Conservation (phyloP, 64 coral and sea anemone species). For the Montipora cactus region DNA sequence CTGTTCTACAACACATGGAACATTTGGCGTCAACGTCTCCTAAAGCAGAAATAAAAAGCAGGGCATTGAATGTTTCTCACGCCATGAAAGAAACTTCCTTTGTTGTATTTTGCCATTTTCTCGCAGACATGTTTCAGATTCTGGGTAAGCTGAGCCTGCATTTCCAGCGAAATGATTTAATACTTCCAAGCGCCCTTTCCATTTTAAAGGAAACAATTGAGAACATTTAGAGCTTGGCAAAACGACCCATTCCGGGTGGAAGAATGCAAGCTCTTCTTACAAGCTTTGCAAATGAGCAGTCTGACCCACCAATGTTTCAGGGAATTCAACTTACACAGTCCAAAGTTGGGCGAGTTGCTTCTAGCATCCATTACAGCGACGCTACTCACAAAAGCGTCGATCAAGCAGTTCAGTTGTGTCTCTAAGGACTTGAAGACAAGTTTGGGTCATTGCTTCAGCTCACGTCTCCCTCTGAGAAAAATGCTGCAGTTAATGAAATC, state of each 20-base stretch:
- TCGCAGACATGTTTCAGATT: constrained; percentile 43
- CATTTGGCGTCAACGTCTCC: constrained; percentile 52
- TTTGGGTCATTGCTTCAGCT: neutral
- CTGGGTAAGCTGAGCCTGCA: constrained; percentile 55
- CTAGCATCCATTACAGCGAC: too few species aligned
- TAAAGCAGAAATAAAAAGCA: constrained; percentile 54
- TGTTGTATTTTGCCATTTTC: constrained; percentile 61
- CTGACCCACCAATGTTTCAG: too few species aligned
- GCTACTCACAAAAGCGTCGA: too few species aligned
- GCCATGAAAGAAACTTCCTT: constrained; percentile 52
- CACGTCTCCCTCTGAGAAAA: neutral
- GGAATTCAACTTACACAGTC: too few species aligned
- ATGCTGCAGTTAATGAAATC: neutral
- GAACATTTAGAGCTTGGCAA: neutral
- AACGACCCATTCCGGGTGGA: constrained; percentile 4
- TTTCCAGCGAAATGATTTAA: constrained; percentile 54
- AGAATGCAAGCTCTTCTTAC: too few species aligned
- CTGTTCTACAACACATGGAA: constrained; percentile 52
- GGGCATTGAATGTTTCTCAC: constrained; percentile 31
- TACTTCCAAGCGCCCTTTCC: constrained; percentile 37
- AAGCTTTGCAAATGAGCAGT: too few species aligned
- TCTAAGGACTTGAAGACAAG: neutral
- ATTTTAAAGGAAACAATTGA: constrained; percentile 19
- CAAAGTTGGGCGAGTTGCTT: too few species aligned
- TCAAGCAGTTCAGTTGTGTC: constrained; percentile 49